A percentile compares a stretch with the other conserved stretches of the same genome.
Conservation (phyloP, 2,888 invertebrate genomes). For the Thymelicus acteon region DNA sequence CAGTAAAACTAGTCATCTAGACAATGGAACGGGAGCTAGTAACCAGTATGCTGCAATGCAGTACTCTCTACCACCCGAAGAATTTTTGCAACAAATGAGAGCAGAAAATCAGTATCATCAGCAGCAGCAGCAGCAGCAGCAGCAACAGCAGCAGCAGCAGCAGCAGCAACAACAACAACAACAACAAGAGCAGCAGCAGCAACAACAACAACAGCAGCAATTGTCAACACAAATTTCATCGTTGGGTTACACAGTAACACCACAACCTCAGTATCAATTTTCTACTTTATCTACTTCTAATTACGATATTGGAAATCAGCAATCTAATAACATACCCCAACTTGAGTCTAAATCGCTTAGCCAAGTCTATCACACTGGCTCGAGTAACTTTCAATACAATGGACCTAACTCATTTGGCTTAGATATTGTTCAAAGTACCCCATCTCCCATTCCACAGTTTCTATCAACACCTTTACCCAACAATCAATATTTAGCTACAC, state of each 20-base stretch:
- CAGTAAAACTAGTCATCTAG: slow-evolving; percentile 57
- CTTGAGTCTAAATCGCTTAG: slow-evolving; percentile 64
- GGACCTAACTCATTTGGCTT: slow-evolving; percentile 60
- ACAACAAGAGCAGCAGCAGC: slow-evolving; percentile 61
- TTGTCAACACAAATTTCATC: slow-evolving; percentile 67
- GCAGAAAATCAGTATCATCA: slow-evolving; percentile 72
- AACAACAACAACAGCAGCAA: slow-evolving; percentile 44
- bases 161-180: slow-evolving; percentile 46
- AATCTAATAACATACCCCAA: slow-evolving; percentile 60
- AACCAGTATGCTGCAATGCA: slow-evolving; percentile 79
- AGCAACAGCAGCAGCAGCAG: slow-evolving; percentile 45
- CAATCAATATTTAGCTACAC: slow-evolving; percentile 68
- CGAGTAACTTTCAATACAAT: slow-evolving; percentile 63
- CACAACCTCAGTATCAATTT: slow-evolving; percentile 74
- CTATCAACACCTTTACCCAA: slow-evolving; percentile 67
- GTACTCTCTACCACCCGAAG: slow-evolving; percentile 79
- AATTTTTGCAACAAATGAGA: slow-evolving; percentile 75
- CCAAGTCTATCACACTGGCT: slow-evolving; percentile 59
- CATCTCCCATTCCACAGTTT: slow-evolving; percentile 66
- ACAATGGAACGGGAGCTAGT: slow-evolving; percentile 75
- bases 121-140: slow-evolving; percentile 54
- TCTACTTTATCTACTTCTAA: slow-evolving; percentile 62
- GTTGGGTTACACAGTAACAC: slow-evolving; percentile 72
- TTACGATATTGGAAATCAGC: slow-evolving; percentile 62
- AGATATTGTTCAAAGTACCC: slow-evolving; percentile 67